These are phyloP conservation scores for Prochilodus magdalenae DNA, from an alignment of 2,113 vertebrate species.

Conservation along the genomic window DNA sequence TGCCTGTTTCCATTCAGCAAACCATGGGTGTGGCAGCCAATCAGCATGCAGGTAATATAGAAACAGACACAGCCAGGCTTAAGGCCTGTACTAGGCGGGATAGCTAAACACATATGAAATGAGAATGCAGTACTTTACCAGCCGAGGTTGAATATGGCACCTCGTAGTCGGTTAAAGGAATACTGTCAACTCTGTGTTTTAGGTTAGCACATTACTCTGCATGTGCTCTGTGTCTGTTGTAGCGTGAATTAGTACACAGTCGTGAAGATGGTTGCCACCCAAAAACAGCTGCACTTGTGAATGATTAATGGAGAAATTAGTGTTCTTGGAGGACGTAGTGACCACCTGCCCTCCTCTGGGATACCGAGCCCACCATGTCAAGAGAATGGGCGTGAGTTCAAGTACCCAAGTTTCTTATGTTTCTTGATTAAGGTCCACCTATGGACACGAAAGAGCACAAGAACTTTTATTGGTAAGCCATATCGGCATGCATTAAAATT, in stretches of 20 bases:
- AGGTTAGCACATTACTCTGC: not conserved
- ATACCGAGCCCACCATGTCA: slow-evolving; percentile 82
- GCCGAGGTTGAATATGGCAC: too few relatives aligned
- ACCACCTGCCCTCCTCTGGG: slow-evolving; percentile 85
- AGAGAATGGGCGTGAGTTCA: slow-evolving; percentile 85
- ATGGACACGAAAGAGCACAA: not conserved
- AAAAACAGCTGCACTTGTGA: slow-evolving; percentile 82
- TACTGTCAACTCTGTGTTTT: too few relatives aligned
- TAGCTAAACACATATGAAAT: not conserved
- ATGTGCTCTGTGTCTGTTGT: slow-evolving; percentile 31
- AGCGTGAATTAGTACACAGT: slow-evolving; percentile 85
- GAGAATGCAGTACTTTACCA: not conserved
- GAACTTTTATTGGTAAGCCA: not conserved
- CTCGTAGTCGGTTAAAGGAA: too few relatives aligned
- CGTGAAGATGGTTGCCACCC: slow-evolving; percentile 85
- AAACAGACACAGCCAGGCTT: not conserved
- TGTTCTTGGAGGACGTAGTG: slow-evolving; percentile 83
- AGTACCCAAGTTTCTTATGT: not conserved
- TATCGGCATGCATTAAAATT: not conserved
- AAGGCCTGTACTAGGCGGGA: not conserved
- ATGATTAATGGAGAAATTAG: slow-evolving; percentile 80
- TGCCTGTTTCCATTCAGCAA: slow-evolving; percentile 76
- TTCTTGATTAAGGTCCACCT: not conserved
- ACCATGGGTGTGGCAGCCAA: slow-evolving; percentile 78
- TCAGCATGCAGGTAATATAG: slow-evolving; percentile 79